Evolutionary conservation across 2,797 vertebrate genomes (phyloP).

Genomic region (Sebastes nivosus): DNA sequence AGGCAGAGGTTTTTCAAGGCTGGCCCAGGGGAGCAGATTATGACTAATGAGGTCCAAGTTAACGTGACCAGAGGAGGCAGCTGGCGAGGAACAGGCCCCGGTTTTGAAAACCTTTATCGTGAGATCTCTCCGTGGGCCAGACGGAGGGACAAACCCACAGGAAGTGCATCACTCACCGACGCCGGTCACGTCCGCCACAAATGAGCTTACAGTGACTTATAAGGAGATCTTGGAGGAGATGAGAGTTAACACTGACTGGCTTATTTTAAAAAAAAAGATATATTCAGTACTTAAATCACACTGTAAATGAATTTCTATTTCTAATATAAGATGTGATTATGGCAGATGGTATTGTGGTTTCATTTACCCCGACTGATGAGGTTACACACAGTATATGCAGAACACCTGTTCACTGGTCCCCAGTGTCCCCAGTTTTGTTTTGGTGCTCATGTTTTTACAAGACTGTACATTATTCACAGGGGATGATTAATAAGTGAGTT

Average conservation of each 20-base stretch:
- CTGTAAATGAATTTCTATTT: background rate
- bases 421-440: constrained; percentile 37
- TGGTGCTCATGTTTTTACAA: constrained; percentile 37
- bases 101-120: constrained; percentile 71
- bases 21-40: constrained; percentile 79
- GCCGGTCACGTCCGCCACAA: constrained; percentile 65
- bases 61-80: constrained; percentile 77
- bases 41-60: constrained; percentile 80
- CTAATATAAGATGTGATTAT: constrained; percentile 15
- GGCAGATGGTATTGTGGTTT: constrained; percentile 58
- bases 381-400: constrained; percentile 13
- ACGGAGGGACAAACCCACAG: constrained; percentile 76
- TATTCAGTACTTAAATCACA: background rate
- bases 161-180: constrained; percentile 68
- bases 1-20: constrained; percentile 69
- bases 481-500: background rate
- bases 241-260: background rate
- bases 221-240: constrained; percentile 56
- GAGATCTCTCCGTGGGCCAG: constrained; percentile 66
- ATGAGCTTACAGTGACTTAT: constrained; percentile 62
- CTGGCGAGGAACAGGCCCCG: constrained; percentile 62
- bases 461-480: constrained; percentile 11
- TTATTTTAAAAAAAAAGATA: background rate
- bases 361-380: constrained; percentile 56
- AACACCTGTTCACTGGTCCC: constrained; percentile 69